phyloP scores from a whole-genome alignment of 1,140 invertebrate genomes.

The Hirudo medicinalis region DNA sequence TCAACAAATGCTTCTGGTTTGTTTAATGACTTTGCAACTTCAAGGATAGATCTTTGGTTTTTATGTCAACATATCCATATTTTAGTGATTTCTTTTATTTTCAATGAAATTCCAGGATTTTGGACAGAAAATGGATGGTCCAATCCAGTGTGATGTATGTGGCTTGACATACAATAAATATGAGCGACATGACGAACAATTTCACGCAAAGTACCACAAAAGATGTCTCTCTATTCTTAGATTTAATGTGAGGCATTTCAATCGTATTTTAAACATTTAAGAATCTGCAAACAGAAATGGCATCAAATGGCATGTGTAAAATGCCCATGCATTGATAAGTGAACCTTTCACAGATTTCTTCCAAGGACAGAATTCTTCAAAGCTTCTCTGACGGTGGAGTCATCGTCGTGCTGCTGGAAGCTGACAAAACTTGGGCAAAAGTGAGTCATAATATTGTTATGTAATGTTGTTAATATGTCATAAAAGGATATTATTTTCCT shows the following conservation, averaged over 20 bases:
- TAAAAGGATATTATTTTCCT: neutral
- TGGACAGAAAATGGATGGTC: neutral
- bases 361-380: constrained; percentile 3
- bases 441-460: neutral
- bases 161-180: constrained; percentile 9
- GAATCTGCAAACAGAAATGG: no score
- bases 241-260: constrained; percentile 5
- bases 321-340: no score
- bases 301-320: no score
- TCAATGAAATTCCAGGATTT: constrained; percentile 6
- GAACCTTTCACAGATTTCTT: neutral
- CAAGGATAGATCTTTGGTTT: neutral
- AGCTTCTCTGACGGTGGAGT: neutral
- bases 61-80: neutral
- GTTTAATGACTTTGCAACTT: neutral
- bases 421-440: constrained; percentile 2
- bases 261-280: no score
- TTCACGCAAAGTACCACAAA: constrained; percentile 1
- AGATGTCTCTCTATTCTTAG: neutral
- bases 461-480: neutral
- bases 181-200: neutral
- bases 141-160: neutral
- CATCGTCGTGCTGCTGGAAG: neutral
- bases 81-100: neutral
- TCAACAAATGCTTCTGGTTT: no score